Percentiles rank a stretch among this genome's conserved stretches.
phyloP scores from a whole-genome alignment of 2,888 invertebrate species.

The Synanthedon myopaeformis region DNA sequence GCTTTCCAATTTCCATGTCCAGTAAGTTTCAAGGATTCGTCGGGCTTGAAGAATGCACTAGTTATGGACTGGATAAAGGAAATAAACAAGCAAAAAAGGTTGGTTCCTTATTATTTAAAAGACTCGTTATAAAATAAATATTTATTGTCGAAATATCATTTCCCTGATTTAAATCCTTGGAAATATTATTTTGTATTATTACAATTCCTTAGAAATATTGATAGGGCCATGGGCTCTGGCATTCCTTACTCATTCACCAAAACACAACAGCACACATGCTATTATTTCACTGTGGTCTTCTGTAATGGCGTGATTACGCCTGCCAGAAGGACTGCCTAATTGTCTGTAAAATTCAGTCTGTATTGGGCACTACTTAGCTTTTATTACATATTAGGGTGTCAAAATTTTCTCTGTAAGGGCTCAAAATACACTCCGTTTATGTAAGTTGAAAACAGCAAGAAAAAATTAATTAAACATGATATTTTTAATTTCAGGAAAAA shows the following conservation, averaged over 20 bases:
- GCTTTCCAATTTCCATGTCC: slow-evolving; percentile 44
- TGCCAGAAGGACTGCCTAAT: too few species aligned
- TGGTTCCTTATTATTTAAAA: slow-evolving; percentile 7
- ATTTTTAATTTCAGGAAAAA: slow-evolving; percentile 4
- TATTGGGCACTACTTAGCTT: too few species aligned
- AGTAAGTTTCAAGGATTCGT: slow-evolving; percentile 75
- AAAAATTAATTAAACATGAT: too few species aligned
- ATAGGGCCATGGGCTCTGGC: neutral
- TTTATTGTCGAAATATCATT: neutral
- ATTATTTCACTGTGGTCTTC: too few species aligned
- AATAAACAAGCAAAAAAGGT: slow-evolving; percentile 46
- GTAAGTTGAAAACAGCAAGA: too few species aligned
- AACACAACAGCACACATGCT: too few species aligned
- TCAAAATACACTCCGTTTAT: too few species aligned
- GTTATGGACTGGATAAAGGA: slow-evolving; percentile 71
- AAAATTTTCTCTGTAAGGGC: too few species aligned
- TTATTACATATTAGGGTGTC: too few species aligned
- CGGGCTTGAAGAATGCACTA: slow-evolving; percentile 82
- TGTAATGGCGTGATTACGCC: neutral
- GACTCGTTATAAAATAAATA: too few species aligned
- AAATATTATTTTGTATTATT: neutral
- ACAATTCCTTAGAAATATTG: neutral
- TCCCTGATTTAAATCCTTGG: slow-evolving; percentile 5
- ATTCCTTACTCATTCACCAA: too few species aligned
- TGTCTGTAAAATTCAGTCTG: too few species aligned